Evolutionary conservation across 2,797 vertebrate genomes (phyloP).

Genomic region (Phalloptychus januarius): DNA sequence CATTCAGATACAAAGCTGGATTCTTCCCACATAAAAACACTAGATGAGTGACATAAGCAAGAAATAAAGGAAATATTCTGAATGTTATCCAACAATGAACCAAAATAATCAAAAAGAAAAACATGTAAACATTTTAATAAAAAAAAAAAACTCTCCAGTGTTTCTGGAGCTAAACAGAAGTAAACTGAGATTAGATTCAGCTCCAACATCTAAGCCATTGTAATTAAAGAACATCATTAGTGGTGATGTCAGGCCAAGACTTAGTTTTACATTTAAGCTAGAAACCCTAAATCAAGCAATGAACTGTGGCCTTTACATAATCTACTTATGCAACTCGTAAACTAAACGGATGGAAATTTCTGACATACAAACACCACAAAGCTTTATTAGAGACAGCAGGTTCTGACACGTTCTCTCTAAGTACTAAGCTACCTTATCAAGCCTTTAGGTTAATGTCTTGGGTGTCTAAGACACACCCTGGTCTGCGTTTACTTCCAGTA

Average conservation of each 20-base stretch:
- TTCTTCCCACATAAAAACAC: not conserved
- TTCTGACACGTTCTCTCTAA: slow-evolving; percentile 19
- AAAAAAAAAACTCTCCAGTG: slow-evolving; percentile 1
- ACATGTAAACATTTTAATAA: not conserved
- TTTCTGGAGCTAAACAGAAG: slow-evolving; percentile 16
- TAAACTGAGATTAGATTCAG: slow-evolving; percentile 50
- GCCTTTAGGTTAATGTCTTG: not conserved
- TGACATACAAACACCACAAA: slow-evolving; percentile 4
- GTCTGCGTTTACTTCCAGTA: slow-evolving; percentile 41
- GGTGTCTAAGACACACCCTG: slow-evolving; percentile 52
- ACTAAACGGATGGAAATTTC: slow-evolving; percentile 25
- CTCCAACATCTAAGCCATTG: slow-evolving; percentile 30
- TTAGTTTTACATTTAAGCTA: slow-evolving; percentile 41
- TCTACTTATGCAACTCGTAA: slow-evolving; percentile 37
- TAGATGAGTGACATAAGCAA: not conserved
- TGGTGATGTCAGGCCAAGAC: slow-evolving; percentile 42
- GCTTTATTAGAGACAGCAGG: slow-evolving; percentile 34
- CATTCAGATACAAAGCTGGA: slow-evolving; percentile 1
- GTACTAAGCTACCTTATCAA: slow-evolving; percentile 23
- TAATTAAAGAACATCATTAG: slow-evolving; percentile 62
- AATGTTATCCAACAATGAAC: not conserved
- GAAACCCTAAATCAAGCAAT: slow-evolving; percentile 26
- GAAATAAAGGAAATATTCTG: not conserved
- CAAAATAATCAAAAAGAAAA: not conserved
- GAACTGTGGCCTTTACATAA: slow-evolving; percentile 52